These are phyloP conservation scores for Trialeurodes vaporariorum DNA, from an alignment of 1,140 invertebrate genomes.

Conservation along the genomic window DNA sequence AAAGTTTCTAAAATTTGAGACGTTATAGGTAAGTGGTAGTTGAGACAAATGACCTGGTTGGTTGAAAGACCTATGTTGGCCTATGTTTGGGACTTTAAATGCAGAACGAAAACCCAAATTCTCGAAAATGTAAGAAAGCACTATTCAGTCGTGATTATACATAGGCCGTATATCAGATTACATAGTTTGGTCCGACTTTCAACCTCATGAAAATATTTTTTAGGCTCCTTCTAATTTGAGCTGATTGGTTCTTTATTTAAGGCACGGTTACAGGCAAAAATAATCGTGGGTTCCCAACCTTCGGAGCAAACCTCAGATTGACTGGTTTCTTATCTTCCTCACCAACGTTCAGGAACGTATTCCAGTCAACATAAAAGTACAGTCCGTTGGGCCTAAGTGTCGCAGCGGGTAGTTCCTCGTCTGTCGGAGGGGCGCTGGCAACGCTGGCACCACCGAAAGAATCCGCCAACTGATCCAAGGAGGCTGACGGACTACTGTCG, in stretches of 20 bases:
- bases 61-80: too few relatives aligned
- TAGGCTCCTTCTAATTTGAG: too few relatives aligned
- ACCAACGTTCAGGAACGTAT: slow-evolving; percentile 68
- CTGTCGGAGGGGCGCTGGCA: slow-evolving; percentile 39
- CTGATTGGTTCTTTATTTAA: slow-evolving; percentile 27
- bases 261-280: slow-evolving; percentile 59
- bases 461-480: slow-evolving; percentile 53
- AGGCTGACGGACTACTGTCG: slow-evolving; percentile 34
- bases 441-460: slow-evolving; percentile 54
- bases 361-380: slow-evolving; percentile 74
- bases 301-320: slow-evolving; percentile 62
- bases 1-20: too few relatives aligned
- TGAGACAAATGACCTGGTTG: too few relatives aligned
- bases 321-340: slow-evolving; percentile 52
- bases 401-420: slow-evolving; percentile 45
- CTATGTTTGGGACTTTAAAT: too few relatives aligned
- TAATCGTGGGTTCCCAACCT: slow-evolving; percentile 59
- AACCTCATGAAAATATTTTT: too few relatives aligned
- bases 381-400: slow-evolving; percentile 51
- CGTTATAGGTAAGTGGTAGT: too few relatives aligned
- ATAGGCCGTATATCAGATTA: too few relatives aligned
- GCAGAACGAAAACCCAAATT: too few relatives aligned
- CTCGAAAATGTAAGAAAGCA: too few relatives aligned
- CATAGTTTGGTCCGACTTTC: too few relatives aligned
- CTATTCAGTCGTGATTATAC: too few relatives aligned